Conservation (phyloP, 2,888 invertebrate genomes). For the Disparrhopalites patrizii region DNA sequence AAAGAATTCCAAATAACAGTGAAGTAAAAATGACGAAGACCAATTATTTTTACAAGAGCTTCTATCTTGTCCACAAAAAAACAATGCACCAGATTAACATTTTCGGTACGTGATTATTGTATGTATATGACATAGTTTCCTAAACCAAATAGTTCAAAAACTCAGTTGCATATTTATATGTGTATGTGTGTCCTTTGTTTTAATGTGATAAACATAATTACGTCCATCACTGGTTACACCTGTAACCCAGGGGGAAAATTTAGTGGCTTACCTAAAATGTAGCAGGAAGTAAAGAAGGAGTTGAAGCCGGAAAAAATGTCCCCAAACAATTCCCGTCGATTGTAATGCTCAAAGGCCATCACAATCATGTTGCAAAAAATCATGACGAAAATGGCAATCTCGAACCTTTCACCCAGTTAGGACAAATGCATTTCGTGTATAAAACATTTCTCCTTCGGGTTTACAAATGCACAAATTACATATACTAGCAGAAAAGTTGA, state of each 20-base stretch:
- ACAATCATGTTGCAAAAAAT: slow-evolving; percentile 94
- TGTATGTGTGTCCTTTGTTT: too few relatives aligned
- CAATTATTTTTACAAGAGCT: slow-evolving; percentile 90
- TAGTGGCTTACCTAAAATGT: slow-evolving; percentile 84
- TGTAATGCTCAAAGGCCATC: slow-evolving; percentile 92
- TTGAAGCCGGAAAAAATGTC: slow-evolving; percentile 91
- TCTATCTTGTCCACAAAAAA: slow-evolving; percentile 61
- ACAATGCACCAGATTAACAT: too few relatives aligned
- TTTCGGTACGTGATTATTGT: too few relatives aligned
- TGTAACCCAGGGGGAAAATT: too few relatives aligned
- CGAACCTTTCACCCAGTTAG: slow-evolving; percentile 68
- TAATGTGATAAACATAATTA: too few relatives aligned
- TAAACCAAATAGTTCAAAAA: too few relatives aligned
- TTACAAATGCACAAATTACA: too few relatives aligned
- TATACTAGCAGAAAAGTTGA: neutral
- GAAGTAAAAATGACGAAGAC: slow-evolving; percentile 90
- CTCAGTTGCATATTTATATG: too few relatives aligned
- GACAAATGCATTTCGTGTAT: too few relatives aligned
- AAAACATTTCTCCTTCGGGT: too few relatives aligned
- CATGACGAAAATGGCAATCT: slow-evolving; percentile 88
- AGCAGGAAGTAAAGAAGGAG: slow-evolving; percentile 91
- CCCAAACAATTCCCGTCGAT: slow-evolving; percentile 81
- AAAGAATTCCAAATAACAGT: slow-evolving; percentile 96
- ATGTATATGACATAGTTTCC: too few relatives aligned
- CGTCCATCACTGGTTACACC: too few relatives aligned